phyloP scores from a whole-genome alignment of 2,888 invertebrate genomes.

The Amiota communis region DNA sequence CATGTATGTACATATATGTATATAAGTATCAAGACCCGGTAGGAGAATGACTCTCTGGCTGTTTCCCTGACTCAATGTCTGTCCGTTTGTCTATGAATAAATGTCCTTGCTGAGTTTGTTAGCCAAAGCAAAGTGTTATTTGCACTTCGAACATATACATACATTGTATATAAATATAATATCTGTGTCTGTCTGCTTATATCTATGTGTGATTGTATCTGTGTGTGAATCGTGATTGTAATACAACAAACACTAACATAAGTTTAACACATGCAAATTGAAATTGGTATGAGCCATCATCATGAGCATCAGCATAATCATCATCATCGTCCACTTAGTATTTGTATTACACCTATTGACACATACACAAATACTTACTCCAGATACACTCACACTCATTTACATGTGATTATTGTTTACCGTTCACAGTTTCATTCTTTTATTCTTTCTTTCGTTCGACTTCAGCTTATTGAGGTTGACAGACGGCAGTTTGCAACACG shows the following conservation, averaged over 20 bases:
- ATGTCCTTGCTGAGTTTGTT: slow-evolving; percentile 9
- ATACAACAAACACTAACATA: not conserved
- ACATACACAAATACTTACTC: too few species aligned
- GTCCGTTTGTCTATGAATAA: slow-evolving; percentile 27
- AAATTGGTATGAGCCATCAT: slow-evolving; percentile 51
- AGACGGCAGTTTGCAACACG: slow-evolving; percentile 53
- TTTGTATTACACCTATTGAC: slow-evolving; percentile 30
- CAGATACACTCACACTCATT: slow-evolving; percentile 25
- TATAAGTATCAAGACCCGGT: slow-evolving; percentile 18
- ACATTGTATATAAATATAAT: not conserved
- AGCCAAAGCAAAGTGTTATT: slow-evolving; percentile 15
- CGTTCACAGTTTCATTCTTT: too few species aligned
- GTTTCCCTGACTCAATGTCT: too few species aligned
- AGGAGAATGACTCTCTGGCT: slow-evolving; percentile 23
- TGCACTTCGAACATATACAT: too few species aligned
- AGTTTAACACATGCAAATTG: slow-evolving; percentile 64
- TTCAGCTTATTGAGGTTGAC: slow-evolving; percentile 22
- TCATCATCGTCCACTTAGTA: slow-evolving; percentile 4
- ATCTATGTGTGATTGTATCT: not conserved
- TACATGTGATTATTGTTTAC: slow-evolving; percentile 1
- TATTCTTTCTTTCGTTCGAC: too few species aligned
- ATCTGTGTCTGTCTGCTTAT: not conserved
- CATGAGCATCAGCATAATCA: slow-evolving; percentile 37
- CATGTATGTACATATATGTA: too few species aligned
- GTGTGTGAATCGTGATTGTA: slow-evolving; percentile 2